Base-by-base conservation (phyloP, 2,113 vertebrate species). In the Sinocyclocheilus grahami region DNA sequence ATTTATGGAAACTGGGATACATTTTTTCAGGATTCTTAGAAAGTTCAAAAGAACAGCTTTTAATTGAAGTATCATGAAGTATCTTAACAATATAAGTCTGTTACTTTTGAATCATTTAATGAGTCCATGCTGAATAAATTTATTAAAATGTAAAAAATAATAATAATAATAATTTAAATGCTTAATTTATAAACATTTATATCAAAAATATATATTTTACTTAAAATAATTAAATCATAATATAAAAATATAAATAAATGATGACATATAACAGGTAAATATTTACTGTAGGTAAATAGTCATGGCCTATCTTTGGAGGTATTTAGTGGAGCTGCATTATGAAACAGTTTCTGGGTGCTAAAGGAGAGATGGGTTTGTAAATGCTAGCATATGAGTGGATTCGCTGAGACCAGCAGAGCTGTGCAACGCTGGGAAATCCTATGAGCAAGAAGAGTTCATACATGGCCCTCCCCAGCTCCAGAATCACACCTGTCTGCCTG, bases 401-500 rank as follows among this genome's bases (percentile, higher is more conserved):
- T 84, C 30, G 76, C 86, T 87, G 82, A 87, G 82, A 51, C 71
- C 55, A 82, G 55, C 85, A 82, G 72, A 55, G 58, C 78, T 37
- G 71, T 62, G 65, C 83, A 88, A 55, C 1, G n/a, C 46, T 42
- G 78, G 83, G 87, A 85, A 85, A 82, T 58, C 87, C 78, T 81
- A 82, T 85, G 71, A 83, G 60, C 20, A 77, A 74, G 83, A 6
- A 12, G 87, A 72, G 87, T 81, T 85, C 82, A 88, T 85, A 58
- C 60, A 65, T 3, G 22, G 63, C 63, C 63, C 42, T 69, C 24
- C 27, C 4, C 60, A 77, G 51, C 60, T 69, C 22, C 42, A 86
- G 85, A 72, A 20, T 55, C 33, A 39, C 63, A 81, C 77, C 69
- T 86, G 85, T 86, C 78, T 82, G 78, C 42, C 24, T 75, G 67